Evolutionary conservation across 2,888 invertebrate genomes (phyloP), one percentile per base, ranked within the genome.

Genomic region (Yponomeuta evonymella): DNA sequence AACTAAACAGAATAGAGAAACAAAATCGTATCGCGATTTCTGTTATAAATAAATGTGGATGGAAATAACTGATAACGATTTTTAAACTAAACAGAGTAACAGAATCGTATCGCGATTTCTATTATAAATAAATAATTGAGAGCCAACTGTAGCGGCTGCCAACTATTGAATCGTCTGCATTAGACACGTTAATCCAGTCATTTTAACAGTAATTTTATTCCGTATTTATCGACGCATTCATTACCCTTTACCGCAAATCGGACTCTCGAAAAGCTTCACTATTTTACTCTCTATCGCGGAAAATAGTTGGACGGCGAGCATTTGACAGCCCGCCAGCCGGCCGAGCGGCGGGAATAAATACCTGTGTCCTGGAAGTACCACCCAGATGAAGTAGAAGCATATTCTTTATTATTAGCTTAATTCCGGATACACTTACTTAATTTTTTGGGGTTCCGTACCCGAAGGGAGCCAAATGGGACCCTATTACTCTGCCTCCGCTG

Each of bases 141-240:
- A 4, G 51, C 4, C 4, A 12, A 51, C 51, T 10, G 51, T 4
- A 12, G 12, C 15, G 51, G 51, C 51, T 58, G 12, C 12, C 51
- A 58, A 58, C 15, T 15, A 58, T 58, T 58, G 89, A 89, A 90
- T 88, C 89, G 90, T 90, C 89, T 90, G 92, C 90, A 92, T 92
- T 92, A 92, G 92, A 92, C 90, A 92, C 90, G 92, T 92, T 91
- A 92, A 92, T 92, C 90, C 89, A 89, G 89, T 90, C 91, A 91
- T 92, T 92, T 91, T 90, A 90, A 90, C 90, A 88, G 90, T 92
- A 92, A 91, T 92, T 92, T 92, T 92, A 92, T 91, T 91, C 91
- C 87, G 90, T 92, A 92, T 92, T 92, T 92, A 92, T 92, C 91
- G 91, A 88, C 84, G 90, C 91, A 91, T 92, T 92, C 92, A 92